These are phyloP conservation scores for Erinaceus europaeus DNA, from an alignment of 2,113 vertebrate species.

Conservation along the genomic window DNA sequence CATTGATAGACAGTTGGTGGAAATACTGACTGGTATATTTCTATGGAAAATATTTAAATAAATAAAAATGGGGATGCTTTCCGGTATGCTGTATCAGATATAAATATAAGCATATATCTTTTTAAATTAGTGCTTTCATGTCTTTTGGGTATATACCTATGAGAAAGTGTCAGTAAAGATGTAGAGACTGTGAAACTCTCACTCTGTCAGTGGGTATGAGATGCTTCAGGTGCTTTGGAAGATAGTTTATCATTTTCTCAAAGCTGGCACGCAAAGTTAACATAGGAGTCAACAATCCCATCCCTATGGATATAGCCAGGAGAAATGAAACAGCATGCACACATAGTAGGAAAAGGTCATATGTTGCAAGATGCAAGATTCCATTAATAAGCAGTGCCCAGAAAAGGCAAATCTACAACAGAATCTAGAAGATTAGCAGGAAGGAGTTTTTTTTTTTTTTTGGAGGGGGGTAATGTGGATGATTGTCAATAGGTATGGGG, in stretches of 20 bases:
- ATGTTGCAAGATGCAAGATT: no score
- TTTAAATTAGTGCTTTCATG: no score
- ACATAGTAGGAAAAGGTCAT: not conserved
- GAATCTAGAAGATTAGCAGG: not conserved
- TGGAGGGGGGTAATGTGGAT: not conserved
- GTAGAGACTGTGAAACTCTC: not conserved
- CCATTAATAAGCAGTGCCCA: not conserved
- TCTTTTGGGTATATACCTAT: no score
- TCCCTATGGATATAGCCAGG: not conserved
- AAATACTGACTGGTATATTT: no score
- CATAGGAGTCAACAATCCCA: not conserved
- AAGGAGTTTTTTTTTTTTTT: not conserved
- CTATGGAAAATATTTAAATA: no score
- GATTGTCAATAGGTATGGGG: not conserved
- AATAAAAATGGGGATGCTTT: no score
- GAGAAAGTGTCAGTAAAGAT: not conserved
- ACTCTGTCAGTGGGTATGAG: not conserved
- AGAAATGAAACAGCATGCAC: not conserved
- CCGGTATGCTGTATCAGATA: no score
- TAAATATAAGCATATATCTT: no score
- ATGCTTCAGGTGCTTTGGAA: not conserved
- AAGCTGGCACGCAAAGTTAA: not conserved
- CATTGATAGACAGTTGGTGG: no score
- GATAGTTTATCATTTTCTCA: not conserved
- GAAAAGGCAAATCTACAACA: not conserved